phyloP scores from a whole-genome alignment of 2,113 vertebrate species.

The Apteryx owenii region DNA sequence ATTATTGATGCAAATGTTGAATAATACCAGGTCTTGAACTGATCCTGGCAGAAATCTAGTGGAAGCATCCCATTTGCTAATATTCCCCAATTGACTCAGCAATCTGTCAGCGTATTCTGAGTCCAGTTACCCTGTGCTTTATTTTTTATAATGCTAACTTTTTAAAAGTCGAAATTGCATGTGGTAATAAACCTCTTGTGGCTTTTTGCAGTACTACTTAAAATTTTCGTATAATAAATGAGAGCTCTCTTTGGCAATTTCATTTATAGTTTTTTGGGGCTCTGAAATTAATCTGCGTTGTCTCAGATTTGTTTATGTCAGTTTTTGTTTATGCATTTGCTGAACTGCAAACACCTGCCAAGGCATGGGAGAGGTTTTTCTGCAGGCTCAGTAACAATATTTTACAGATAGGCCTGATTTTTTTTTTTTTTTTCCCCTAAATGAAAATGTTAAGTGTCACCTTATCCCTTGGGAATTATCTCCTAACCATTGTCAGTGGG shows the following conservation, averaged over 20 bases:
- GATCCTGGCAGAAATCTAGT: not conserved
- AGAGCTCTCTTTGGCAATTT: not conserved
- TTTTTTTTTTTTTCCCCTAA: not conserved
- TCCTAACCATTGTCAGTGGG: not conserved
- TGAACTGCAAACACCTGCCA: not conserved
- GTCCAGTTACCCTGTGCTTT: not conserved
- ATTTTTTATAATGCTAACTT: not conserved
- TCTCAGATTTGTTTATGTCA: not conserved
- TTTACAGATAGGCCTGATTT: not conserved
- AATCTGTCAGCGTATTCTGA: not conserved
- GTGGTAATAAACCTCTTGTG: not conserved
- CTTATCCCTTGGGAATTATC: not conserved
- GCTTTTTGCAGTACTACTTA: not conserved
- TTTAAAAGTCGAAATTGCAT: not conserved
- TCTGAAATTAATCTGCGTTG: not conserved
- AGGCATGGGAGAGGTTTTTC: not conserved
- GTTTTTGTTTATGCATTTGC: slow-evolving; percentile 1
- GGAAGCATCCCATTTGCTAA: not conserved
- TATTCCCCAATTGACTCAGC: not conserved
- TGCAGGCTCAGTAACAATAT: not conserved
- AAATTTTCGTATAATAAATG: not conserved
- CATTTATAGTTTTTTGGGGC: not conserved
- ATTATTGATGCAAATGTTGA: not conserved
- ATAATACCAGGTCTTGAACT: not conserved
- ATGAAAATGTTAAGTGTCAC: not conserved